A percentile compares a stretch with the other conserved stretches of the same genome.
These are phyloP conservation scores for Urocynchramus pylzowi DNA, from an alignment of 2,113 vertebrate genomes.

Conservation along the genomic window DNA sequence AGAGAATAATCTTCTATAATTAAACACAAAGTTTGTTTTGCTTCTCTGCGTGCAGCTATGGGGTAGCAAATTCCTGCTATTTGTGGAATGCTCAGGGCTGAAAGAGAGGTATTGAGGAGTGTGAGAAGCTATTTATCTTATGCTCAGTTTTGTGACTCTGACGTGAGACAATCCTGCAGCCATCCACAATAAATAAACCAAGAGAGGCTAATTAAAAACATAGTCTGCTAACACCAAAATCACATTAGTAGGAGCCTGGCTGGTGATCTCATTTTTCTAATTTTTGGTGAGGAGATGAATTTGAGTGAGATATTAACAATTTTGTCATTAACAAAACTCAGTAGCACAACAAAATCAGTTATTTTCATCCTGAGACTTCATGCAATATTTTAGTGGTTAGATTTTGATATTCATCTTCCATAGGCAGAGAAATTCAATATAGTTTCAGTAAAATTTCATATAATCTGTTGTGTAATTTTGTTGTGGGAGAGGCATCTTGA, in stretches of 20 bases:
- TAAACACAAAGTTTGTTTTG: conserved; percentile 40
- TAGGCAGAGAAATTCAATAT: background rate
- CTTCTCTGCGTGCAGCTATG: background rate
- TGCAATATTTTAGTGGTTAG: background rate
- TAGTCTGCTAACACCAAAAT: background rate
- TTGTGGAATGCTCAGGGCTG: background rate
- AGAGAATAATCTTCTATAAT: conserved; percentile 23
- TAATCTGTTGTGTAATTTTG: background rate
- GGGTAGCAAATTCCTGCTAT: background rate
- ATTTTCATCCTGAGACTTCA: background rate
- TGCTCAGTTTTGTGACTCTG: background rate
- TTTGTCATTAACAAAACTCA: background rate
- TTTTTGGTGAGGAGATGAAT: background rate
- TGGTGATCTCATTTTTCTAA: background rate
- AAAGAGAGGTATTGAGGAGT: background rate
- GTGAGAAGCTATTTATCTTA: background rate
- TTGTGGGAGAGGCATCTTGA: background rate
- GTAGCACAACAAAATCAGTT: background rate
- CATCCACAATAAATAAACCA: background rate
- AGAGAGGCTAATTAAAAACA: background rate
- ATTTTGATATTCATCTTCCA: background rate
- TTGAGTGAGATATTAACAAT: background rate
- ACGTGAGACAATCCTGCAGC: background rate
- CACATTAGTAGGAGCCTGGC: background rate
- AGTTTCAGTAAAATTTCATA: background rate